phyloP scores from a whole-genome alignment of 2,797 vertebrate species.

The Pempheris klunzingeri region DNA sequence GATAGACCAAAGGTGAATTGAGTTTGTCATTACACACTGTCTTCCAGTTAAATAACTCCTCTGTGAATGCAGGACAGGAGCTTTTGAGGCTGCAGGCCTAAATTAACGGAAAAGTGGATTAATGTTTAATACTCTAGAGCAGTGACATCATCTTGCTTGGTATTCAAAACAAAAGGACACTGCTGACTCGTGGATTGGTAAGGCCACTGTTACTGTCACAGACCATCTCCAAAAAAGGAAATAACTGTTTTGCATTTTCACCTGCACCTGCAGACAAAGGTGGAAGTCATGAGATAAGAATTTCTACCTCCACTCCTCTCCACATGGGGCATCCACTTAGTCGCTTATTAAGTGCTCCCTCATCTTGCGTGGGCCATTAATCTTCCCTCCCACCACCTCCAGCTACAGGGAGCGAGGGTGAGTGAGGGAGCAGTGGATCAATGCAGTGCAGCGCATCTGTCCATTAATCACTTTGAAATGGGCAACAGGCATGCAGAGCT shows the following conservation, averaged over 20 bases:
- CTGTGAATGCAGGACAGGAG: not conserved
- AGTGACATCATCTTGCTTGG: not conserved
- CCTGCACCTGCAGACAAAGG: conserved; percentile 1
- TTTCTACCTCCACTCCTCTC: conserved; percentile 20
- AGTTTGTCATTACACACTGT: not conserved
- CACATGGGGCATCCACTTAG: conserved; percentile 19
- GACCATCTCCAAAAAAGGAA: conserved; percentile 47
- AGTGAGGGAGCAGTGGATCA: conserved; percentile 7
- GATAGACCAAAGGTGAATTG: not conserved
- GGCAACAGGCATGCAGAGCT: conserved; percentile 9
- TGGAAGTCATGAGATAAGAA: conserved; percentile 20
- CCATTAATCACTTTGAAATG: conserved; percentile 35
- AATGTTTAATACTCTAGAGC: conserved; percentile 36
- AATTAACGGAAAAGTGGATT: conserved; percentile 5
- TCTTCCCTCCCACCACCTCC: not conserved
- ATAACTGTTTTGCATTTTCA: not conserved
- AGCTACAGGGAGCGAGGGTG: not conserved
- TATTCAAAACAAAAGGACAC: conserved; percentile 2
- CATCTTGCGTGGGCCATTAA: conserved; percentile 9
- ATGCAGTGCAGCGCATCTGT: not conserved
- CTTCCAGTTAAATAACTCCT: not conserved
- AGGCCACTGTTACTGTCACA: not conserved
- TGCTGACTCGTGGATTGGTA: conserved; percentile 2
- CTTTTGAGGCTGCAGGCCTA: not conserved
- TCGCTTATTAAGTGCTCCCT: conserved; percentile 54